Base-by-base conservation (phyloP, 1,140 invertebrate genomes). In the Euglossa dilemma region DNA sequence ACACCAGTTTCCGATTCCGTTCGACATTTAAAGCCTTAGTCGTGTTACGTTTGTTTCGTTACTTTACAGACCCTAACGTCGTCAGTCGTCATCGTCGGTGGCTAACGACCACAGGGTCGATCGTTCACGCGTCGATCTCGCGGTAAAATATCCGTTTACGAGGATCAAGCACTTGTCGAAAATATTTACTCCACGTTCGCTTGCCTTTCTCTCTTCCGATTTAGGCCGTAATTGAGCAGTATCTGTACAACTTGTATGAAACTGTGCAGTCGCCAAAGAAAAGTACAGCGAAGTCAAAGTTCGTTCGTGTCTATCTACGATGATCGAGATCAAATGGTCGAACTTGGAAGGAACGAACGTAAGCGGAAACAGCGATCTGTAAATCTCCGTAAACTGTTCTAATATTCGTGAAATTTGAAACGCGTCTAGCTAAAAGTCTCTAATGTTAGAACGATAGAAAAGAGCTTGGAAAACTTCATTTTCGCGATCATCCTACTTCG, bases 191-290 rank as follows among this genome's bases (percentile, higher is more conserved):
- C 50, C 45, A 83, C 75, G 43, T 81, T 76, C 80, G 52, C 72
- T 74, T 66, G 69, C 74, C 72, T 79, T 83, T 85, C 45, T 45
- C 76, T 36, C 43, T 69, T 45, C 11, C 78, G 54, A 74, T 85
- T 88, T 88, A 88, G 86, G 86, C 86, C 86, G 85, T 87, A 80
- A 47, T 87, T 87, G 86, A 87, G 85, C 86, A 84, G 64, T 87
- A 57, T 67, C 72, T 84, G 50, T 76, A 71, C 59, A 47, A 83
- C 8, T 71, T 43, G 66, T 69, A 56, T 54, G 47, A 71, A 72
- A 79, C 67, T 36, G 25, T 76, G 64, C 61, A 16, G 20, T 52
- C 6, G 7, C 20, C 43, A 54, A 47, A n/a, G 11, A 11, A 52
- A 18, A 25, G 11, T 12, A 0, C 3, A 45, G 16, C 67, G 25